Percentiles rank a stretch among this genome's conserved stretches.
phyloP scores from a whole-genome alignment of 2,797 vertebrate species.

The Pempheris klunzingeri region DNA sequence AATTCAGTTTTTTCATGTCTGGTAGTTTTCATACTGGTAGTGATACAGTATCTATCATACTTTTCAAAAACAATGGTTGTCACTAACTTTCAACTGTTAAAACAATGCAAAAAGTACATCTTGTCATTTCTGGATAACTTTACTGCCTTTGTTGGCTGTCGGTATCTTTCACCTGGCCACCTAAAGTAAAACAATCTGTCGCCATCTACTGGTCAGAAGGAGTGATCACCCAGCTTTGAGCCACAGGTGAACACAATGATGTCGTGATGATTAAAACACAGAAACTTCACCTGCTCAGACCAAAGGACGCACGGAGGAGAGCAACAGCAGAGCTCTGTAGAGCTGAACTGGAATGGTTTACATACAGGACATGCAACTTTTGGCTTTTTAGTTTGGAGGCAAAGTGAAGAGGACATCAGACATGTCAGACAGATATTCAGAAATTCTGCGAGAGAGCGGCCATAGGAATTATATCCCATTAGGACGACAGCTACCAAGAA shows the following conservation, averaged over 20 bases:
- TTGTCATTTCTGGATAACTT: neutral
- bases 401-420: neutral
- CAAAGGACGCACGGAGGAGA: neutral
- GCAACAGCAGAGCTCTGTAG: neutral
- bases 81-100: neutral
- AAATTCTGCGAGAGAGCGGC: neutral
- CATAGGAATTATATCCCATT: slow-evolving; percentile 30
- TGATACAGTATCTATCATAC: neutral
- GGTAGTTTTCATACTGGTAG: too few relatives aligned
- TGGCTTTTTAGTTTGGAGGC: neutral
- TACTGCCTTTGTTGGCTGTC: neutral
- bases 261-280: slow-evolving; percentile 7
- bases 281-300: neutral
- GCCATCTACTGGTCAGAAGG: slow-evolving; percentile 58
- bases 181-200: slow-evolving; percentile 40
- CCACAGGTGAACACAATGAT: slow-evolving; percentile 53
- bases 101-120: neutral
- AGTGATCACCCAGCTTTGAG: neutral
- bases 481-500: slow-evolving; percentile 66
- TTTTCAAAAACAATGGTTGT: neutral
- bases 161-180: neutral
- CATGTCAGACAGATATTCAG: slow-evolving; percentile 28
- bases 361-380: neutral
- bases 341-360: neutral
- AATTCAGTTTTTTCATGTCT: too few relatives aligned